phyloP scores from a whole-genome alignment of 2,888 invertebrate species.

The Horisme vitalbata region DNA sequence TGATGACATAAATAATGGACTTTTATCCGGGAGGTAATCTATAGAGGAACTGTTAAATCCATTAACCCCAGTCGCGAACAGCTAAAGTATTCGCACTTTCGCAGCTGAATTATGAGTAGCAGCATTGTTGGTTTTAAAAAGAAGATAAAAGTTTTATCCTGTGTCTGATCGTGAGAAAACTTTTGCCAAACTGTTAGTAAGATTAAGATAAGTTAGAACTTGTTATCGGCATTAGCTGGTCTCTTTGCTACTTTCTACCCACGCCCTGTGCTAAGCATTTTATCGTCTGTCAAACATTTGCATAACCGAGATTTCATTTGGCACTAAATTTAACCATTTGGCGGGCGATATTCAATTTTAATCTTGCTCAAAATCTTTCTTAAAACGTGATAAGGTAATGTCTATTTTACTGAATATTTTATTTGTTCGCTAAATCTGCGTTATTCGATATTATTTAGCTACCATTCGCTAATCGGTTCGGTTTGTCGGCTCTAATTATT shows the following conservation, averaged over 20 bases:
- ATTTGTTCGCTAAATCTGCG: slow-evolving; percentile 20
- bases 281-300: slow-evolving; percentile 69
- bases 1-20: slow-evolving; percentile 2
- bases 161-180: slow-evolving; percentile 41
- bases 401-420: slow-evolving; percentile 23
- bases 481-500: slow-evolving; percentile 63
- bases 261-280: slow-evolving; percentile 49
- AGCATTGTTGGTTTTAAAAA: no score
- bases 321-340: slow-evolving; percentile 41
- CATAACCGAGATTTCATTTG: slow-evolving; percentile 63
- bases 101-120: no score
- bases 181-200: slow-evolving; percentile 36
- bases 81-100: no score
- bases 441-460: slow-evolving; percentile 52
- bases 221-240: slow-evolving; percentile 52
- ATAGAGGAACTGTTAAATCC: no score
- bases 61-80: no score
- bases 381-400: no score
- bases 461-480: slow-evolving; percentile 61
- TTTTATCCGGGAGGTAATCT: no score
- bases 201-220: slow-evolving; percentile 55
- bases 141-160: no score
- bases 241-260: slow-evolving; percentile 59
- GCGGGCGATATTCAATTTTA: slow-evolving; percentile 40
- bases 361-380: slow-evolving; percentile 37